phyloP scores from a whole-genome alignment of 92 coral and sea anemone species.

The Anthopleura xanthogrammica region DNA sequence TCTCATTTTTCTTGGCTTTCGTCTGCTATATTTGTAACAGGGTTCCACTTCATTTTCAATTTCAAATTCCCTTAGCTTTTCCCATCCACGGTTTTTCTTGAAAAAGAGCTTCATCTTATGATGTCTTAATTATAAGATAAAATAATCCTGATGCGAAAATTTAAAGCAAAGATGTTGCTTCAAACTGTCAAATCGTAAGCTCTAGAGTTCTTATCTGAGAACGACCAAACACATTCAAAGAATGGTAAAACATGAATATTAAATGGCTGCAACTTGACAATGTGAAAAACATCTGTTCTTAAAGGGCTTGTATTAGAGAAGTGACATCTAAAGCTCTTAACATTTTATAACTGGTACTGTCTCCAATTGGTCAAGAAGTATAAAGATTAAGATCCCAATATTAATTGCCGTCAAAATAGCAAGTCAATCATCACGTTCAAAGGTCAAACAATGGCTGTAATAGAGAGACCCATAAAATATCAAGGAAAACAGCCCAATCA shows the following conservation, averaged over 20 bases:
- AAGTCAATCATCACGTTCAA: neutral
- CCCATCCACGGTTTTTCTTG: conserved; percentile 18
- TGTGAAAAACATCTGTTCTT: conserved; percentile 13
- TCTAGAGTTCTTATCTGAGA: neutral
- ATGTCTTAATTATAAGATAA: neutral
- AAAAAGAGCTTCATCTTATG: conserved; percentile 21
- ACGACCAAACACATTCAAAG: neutral
- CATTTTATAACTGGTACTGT: neutral
- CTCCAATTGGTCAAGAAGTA: neutral
- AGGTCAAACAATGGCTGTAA: neutral
- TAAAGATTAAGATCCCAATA: neutral
- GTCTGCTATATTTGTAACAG: neutral
- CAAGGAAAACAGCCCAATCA: neutral
- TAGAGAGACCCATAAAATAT: neutral
- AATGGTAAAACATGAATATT: conserved; percentile 1
- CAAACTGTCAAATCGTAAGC: neutral
- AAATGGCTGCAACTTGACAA: neutral
- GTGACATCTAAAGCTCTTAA: neutral
- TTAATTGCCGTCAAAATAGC: neutral
- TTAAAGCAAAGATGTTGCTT: neutral
- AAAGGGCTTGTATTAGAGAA: neutral
- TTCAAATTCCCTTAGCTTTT: conserved; percentile 10
- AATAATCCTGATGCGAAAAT: neutral
- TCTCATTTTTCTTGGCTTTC: conserved; percentile 3
- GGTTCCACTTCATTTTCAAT: conserved; percentile 4